These are phyloP conservation scores for Hydrotaea diabolus DNA, from an alignment of 2,888 invertebrate species.

Conservation along the genomic window DNA sequence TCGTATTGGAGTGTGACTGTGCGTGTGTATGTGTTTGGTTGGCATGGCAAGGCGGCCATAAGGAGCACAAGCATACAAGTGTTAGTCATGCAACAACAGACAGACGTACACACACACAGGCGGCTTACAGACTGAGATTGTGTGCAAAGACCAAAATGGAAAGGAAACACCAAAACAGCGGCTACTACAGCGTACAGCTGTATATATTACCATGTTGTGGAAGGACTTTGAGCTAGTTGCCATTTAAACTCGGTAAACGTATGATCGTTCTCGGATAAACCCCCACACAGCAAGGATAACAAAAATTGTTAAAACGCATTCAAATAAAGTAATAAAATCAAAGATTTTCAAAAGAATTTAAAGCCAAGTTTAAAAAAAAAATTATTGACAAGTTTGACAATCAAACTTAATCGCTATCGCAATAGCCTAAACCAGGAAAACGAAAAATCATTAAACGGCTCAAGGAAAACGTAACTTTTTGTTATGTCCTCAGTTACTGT, in stretches of 20 bases:
- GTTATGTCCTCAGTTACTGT: neutral
- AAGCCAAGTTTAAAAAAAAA: neutral
- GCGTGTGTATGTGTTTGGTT: slow-evolving; percentile 42
- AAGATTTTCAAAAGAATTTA: neutral
- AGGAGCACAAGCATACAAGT: slow-evolving; percentile 36
- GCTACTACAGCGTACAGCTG: slow-evolving; percentile 49
- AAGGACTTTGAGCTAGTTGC: slow-evolving; percentile 64
- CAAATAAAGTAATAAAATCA: neutral
- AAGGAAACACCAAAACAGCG: slow-evolving; percentile 60
- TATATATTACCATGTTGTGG: slow-evolving; percentile 66
- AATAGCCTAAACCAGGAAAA: neutral
- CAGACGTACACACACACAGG: neutral
- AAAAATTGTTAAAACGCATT: neutral
- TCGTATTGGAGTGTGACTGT: slow-evolving; percentile 27
- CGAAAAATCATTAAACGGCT: neutral
- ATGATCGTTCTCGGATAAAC: slow-evolving; percentile 38
- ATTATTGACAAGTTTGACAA: neutral
- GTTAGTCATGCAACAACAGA: slow-evolving; percentile 42
- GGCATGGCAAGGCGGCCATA: neutral
- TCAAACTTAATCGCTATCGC: neutral
- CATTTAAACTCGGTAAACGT: slow-evolving; percentile 61
- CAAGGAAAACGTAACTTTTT: neutral
- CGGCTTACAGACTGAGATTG: neutral
- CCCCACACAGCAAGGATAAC: neutral
- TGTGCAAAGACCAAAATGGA: slow-evolving; percentile 33